Evolutionary conservation across 2,888 invertebrate species (phyloP).

Genomic region (Thereva unica): DNA sequence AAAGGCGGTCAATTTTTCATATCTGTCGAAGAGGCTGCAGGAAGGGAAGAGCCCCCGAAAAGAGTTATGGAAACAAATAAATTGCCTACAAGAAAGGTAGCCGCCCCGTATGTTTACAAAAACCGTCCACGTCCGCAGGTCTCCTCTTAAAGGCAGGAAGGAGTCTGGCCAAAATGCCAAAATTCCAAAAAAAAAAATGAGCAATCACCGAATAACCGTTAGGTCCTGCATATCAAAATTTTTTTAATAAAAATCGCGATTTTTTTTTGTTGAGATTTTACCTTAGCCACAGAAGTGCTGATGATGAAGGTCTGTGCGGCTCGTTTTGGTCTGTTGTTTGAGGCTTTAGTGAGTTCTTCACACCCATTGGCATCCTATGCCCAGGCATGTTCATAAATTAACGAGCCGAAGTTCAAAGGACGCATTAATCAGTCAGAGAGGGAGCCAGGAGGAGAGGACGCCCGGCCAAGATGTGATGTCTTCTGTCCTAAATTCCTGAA

Average conservation of each 20-base stretch:
- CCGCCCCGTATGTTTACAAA: background rate
- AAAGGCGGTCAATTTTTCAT: constrained; percentile 31
- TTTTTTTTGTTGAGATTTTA: background rate
- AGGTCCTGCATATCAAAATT: constrained; percentile 39
- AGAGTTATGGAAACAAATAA: constrained; percentile 31
- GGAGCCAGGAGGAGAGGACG: constrained; percentile 4
- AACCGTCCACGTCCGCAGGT: no score
- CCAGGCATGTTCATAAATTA: constrained; percentile 22
- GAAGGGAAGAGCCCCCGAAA: background rate
- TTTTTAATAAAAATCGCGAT: constrained; percentile 26
- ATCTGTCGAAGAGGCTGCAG: background rate
- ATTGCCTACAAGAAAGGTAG: constrained; percentile 16
- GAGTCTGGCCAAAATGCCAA: background rate
- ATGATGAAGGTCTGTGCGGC: constrained; percentile 14
- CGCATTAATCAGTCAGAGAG: constrained; percentile 36
- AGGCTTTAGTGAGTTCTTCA: constrained; percentile 6
- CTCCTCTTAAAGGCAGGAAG: no score
- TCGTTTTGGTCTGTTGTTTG: background rate
- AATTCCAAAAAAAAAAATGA: constrained; percentile 30
- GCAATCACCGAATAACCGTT: constrained; percentile 39
- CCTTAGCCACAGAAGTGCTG: background rate
- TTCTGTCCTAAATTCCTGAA: constrained; percentile 28
- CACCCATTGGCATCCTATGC: constrained; percentile 24
- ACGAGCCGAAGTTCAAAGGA: constrained; percentile 34
- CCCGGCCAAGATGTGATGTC: constrained; percentile 20